Conservation (phyloP, 2,797 vertebrate species). For the Buceros bicornis region DNA sequence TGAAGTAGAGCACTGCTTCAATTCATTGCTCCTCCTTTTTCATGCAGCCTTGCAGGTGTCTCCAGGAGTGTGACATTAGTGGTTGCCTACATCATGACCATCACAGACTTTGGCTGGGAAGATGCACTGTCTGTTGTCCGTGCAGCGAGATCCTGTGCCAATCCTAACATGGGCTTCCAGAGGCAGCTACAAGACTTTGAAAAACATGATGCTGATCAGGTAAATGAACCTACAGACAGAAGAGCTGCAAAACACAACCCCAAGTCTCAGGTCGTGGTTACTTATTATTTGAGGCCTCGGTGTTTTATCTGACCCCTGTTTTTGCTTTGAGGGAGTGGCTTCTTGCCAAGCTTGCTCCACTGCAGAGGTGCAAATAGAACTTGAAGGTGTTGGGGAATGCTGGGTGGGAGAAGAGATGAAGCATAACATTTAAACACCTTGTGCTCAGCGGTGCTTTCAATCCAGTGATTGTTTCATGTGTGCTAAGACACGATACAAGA, state of each 20-base stretch:
- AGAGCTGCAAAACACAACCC: background rate
- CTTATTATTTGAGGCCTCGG: background rate
- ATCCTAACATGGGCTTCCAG: slow-evolving; percentile 94
- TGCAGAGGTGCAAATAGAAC: background rate
- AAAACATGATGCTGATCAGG: slow-evolving; percentile 86
- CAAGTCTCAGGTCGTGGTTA: background rate
- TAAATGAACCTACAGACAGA: slow-evolving; percentile 56
- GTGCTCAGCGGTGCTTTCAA: background rate
- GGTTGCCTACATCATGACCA: slow-evolving; percentile 95
- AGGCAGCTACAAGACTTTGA: slow-evolving; percentile 94
- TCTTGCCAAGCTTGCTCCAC: background rate
- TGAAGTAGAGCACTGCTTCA: background rate
- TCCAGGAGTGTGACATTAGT: slow-evolving; percentile 96
- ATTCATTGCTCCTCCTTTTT: background rate
- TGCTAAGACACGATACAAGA: background rate
- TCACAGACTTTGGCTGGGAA: slow-evolving; percentile 93
- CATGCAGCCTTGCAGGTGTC: slow-evolving; percentile 91
- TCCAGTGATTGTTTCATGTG: background rate
- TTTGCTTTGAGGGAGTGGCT: background rate
- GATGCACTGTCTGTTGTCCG: slow-evolving; percentile 89
- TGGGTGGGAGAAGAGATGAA: background rate
- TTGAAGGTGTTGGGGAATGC: background rate
- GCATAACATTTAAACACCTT: background rate
- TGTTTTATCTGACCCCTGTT: background rate
- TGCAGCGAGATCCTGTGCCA: slow-evolving; percentile 89